Conservation (phyloP, 2,797 vertebrate species). For the Crocodylus rhombifer region DNA sequence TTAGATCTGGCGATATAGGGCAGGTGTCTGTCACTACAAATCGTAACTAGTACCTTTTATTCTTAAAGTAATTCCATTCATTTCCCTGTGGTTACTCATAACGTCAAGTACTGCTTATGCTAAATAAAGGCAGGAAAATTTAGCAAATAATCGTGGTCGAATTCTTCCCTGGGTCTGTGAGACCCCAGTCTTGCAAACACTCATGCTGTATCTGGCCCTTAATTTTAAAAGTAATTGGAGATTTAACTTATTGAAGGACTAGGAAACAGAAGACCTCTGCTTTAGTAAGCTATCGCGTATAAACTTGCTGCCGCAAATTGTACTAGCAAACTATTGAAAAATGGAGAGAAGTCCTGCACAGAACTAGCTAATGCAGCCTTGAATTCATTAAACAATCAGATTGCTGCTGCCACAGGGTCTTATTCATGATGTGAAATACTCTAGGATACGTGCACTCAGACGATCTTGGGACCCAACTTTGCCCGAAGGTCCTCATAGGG, state of each 20-base stretch:
- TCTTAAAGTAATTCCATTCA: not conserved
- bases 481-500: not conserved
- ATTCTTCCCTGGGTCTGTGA: not conserved
- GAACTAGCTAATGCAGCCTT: not conserved
- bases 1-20: not conserved
- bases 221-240: constrained; percentile 23
- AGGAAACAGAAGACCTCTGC: constrained; percentile 21
- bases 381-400: constrained; percentile 20
- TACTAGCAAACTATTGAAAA: not conserved
- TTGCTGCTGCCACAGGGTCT: not conserved
- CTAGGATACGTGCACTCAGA: constrained; percentile 10
- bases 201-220: not conserved
- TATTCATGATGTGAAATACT: constrained; percentile 30
- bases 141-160: not conserved
- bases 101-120: not conserved
- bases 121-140: not conserved
- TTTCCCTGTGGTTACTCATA: not conserved
- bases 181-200: not conserved
- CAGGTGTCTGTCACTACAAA: not conserved
- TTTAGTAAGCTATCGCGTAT: not conserved
- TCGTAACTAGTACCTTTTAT: not conserved
- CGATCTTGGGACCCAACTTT: not conserved
- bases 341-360: not conserved
- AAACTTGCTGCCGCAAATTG: constrained; percentile 1
- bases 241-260: not conserved